Percentiles rank a stretch among this genome's conserved stretches.
Conservation (phyloP, 2,797 vertebrate species). For the Huso huso region DNA sequence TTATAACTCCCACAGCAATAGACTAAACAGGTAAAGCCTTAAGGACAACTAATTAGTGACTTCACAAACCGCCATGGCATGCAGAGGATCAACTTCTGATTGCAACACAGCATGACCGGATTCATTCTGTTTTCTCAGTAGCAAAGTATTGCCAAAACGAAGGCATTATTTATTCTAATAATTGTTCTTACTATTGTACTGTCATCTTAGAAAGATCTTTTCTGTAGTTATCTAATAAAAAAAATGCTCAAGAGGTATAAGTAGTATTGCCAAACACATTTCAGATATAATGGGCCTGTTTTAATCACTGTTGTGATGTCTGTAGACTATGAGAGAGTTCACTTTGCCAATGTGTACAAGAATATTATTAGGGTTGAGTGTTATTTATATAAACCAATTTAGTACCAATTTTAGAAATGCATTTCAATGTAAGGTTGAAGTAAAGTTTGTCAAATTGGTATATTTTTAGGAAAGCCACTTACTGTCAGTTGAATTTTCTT, state of each 20-base stretch:
- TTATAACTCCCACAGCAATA: not conserved
- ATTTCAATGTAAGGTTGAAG: no score
- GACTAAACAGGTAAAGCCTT: conserved; percentile 15
- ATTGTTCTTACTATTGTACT: conserved; percentile 1
- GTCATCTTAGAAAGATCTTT: conserved; percentile 5
- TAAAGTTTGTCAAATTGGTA: no score
- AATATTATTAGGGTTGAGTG: not conserved
- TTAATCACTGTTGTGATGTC: no score
- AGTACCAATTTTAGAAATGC: no score
- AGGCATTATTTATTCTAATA: not conserved
- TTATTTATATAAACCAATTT: no score
- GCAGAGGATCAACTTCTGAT: not conserved
- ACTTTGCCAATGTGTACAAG: no score
- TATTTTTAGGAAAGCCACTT: no score
- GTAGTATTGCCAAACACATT: not conserved
- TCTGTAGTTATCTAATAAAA: conserved; percentile 8
- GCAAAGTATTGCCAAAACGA: not conserved
- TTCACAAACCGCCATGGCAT: not conserved
- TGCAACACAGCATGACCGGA: not conserved
- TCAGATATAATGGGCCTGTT: not conserved
- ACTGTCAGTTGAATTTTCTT: no score
- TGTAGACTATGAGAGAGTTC: no score
- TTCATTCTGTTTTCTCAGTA: not conserved
- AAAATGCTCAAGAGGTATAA: no score
- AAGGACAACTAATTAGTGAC: conserved; percentile 1